Evolutionary conservation across 1,140 invertebrate genomes (phyloP), one percentile per base, ranked within the genome.

Genomic region (Pseudomyrmex sp.): DNA sequence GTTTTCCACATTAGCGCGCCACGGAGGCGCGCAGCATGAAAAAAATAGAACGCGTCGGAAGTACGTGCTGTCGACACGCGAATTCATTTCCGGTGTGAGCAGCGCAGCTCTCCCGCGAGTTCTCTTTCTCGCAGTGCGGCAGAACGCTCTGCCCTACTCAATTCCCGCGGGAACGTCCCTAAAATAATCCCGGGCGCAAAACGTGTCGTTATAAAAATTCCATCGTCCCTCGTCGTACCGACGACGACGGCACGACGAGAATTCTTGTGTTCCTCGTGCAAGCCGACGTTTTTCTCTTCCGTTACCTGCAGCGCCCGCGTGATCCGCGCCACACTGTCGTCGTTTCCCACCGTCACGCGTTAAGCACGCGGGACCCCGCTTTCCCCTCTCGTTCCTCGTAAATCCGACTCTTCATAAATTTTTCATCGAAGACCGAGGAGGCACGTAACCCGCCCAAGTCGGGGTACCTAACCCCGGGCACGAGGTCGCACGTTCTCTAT

Each of bases 171-270:
- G 52, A 59, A 70, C 76, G 65, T 70, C 65, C 65, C 65, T 79
- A 70, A 79, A 79, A 79, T 79, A 79, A 79, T 79, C 52, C 75
- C 75, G 63, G 20, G 75, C 75, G 35, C 76, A 79, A 79, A 70
- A 79, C 65, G 76, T 70, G 65, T 79, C 79, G 79, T 82, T 82
- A 82, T 82, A 72, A 82, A 74, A 74, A 82, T 82, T 82, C 79
- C 79, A 63, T 72, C 56, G 69, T 54, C 48, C 58, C 69, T 52
- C 66, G 26, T 62, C 59, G 58, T 7, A 1, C 35, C 50, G 69
- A 13, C 56, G 12, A 2, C 77, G 56, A 10, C 20, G 79, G 69
- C 48, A 73, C 69, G 79, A 82, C 9, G 59, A 82, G 69, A 82
- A 74, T 82, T 82, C 7, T 75, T 82, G 68, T 62, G 77, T 82